Conservation (phyloP, 2,888 invertebrate species). For the Lathronympha strigana region DNA sequence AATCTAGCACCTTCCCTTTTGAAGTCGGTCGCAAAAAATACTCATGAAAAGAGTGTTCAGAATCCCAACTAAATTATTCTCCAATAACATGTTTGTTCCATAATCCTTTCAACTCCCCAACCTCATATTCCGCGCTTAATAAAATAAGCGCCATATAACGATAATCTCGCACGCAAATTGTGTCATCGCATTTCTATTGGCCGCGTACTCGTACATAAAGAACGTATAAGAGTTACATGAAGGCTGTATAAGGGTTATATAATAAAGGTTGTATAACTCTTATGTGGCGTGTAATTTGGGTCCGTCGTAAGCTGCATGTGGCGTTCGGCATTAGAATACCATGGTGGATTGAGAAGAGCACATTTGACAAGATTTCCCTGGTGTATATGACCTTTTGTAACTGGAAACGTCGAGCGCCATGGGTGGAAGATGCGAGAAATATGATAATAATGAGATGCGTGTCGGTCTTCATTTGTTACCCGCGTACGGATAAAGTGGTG, state of each 20-base stretch:
- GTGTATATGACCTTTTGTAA: slow-evolving; percentile 4
- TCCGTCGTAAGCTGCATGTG: slow-evolving; percentile 38
- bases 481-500: slow-evolving; percentile 17
- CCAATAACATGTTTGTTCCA: slow-evolving; percentile 16
- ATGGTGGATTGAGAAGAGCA: not conserved
- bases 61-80: not conserved
- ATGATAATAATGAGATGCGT: slow-evolving; percentile 39
- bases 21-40: not conserved
- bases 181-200: slow-evolving; percentile 40
- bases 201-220: slow-evolving; percentile 34
- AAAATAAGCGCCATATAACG: slow-evolving; percentile 28
- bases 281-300: slow-evolving; percentile 41
- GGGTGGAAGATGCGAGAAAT: slow-evolving; percentile 30
- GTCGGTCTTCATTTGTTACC: slow-evolving; percentile 32
- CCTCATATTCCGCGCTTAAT: slow-evolving; percentile 29
- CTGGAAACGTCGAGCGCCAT: slow-evolving; percentile 14
- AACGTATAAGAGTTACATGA: slow-evolving; percentile 21
- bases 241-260: slow-evolving; percentile 27
- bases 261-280: slow-evolving; percentile 40
- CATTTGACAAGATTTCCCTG: not conserved
- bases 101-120: slow-evolving; percentile 23
- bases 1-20: too few species aligned
- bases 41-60: not conserved
- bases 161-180: slow-evolving; percentile 38
- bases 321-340: slow-evolving; percentile 27